Conservation (phyloP, 2,113 vertebrate genomes). For the Dromaius novaehollandiae region DNA sequence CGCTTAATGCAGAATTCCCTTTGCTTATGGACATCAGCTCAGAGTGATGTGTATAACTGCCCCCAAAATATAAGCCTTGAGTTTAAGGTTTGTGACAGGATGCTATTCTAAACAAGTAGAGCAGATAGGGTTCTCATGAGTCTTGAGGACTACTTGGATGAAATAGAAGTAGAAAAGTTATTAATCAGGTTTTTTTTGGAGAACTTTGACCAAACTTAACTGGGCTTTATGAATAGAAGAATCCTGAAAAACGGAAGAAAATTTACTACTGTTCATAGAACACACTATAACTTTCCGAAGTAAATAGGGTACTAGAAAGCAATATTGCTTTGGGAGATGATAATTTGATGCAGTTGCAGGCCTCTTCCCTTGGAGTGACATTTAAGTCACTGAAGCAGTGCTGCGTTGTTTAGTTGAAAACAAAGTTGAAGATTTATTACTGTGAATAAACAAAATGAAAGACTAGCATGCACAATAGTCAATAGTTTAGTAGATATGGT, state of each 20-base stretch:
- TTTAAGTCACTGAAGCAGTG: not conserved
- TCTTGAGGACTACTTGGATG: not conserved
- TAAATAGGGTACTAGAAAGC: not conserved
- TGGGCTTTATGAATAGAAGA: not conserved
- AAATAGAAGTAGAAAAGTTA: not conserved
- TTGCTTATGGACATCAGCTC: not conserved
- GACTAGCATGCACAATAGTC: not conserved
- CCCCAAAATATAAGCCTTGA: not conserved
- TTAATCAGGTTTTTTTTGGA: not conserved
- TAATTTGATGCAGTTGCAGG: not conserved
- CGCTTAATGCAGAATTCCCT: not conserved
- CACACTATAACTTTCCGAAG: not conserved
- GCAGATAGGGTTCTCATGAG: not conserved
- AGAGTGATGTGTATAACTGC: not conserved
- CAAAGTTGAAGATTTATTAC: constrained; percentile 26
- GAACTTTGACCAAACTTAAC: not conserved
- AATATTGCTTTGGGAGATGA: not conserved
- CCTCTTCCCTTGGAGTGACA: not conserved
- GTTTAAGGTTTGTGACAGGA: not conserved
- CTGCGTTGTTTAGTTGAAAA: not conserved
- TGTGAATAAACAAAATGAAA: constrained; percentile 24
- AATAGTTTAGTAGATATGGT: not conserved
- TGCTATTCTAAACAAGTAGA: not conserved
- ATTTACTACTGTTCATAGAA: not conserved
- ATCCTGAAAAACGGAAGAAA: not conserved